Base-by-base conservation (phyloP, 2,113 vertebrate genomes). In the Entomyzon cyanotis region DNA sequence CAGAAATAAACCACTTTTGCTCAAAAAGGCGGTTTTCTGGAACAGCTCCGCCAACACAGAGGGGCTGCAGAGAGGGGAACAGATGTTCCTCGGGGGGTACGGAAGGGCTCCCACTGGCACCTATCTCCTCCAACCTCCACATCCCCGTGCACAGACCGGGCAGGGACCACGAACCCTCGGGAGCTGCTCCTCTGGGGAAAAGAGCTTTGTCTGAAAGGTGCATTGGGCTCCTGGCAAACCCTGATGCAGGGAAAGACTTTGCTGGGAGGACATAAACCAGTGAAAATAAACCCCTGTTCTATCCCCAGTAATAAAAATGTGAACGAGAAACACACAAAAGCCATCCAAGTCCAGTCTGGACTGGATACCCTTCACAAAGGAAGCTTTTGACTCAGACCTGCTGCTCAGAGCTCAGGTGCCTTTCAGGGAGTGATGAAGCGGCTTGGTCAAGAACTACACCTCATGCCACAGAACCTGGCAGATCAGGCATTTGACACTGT, bases 11-110 rank as follows among this genome's bases (percentile, higher is more conserved):
- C 2, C 7, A 6, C 5, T 30, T 65, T 35, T n/a, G 14, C 42
- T 70, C 46, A 4, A 19, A 35, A 71, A 23, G 20, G 64, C 1
- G 2, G 6, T 65, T 47, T 58, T 56, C 46, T 33, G 19, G n/a
- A 65, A 23, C 1, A 59, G 50, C 31, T 81, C 46, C 50, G 71
- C 44, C 42, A 21, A 15, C 9, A 5, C 3, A 1, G 3, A 35
- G 21, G 52, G 21, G 31, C 35, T 59, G 28, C 3, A 1, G 27
- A 49, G 41, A 73, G 8, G n/a, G 16, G 62, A 76, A 37, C 0
- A 2, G 42, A 14, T 5, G 7, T 35, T 68, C 20, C 33, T 39
- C 6, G 0, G 9, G 30, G 33, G 11, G 8, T 24, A n/a, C 2
- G 0, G 28, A 50, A 23, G 31, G 33, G 7, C 25, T 67, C 33